Percentiles rank a stretch among this genome's conserved stretches.
Evolutionary conservation across 2,888 invertebrate genomes (phyloP).

Genomic region (Anorthoa munda): DNA sequence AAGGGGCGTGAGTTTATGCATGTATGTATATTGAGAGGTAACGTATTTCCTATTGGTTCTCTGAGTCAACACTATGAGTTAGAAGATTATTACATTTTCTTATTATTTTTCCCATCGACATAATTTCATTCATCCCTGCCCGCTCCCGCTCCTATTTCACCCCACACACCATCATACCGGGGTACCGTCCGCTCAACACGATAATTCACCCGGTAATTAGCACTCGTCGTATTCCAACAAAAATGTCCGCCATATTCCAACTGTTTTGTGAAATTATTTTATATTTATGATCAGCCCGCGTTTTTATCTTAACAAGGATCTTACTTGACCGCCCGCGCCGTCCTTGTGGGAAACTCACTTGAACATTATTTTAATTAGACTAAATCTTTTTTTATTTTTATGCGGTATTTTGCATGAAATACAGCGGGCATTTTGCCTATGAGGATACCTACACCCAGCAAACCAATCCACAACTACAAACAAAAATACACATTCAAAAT

Average conservation of each 20-base stretch:
- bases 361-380: conserved; percentile 42
- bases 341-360: conserved; percentile 29
- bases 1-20: no score
- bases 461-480: no score
- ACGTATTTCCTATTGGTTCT: no score
- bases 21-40: no score
- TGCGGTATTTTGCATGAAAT: background rate
- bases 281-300: conserved; percentile 78
- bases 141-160: conserved; percentile 58
- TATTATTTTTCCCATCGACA: no score
- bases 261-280: conserved; percentile 82
- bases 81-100: no score
- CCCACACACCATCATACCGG: conserved; percentile 52
- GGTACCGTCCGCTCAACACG: conserved; percentile 76
- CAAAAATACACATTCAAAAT: no score
- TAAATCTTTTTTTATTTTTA: conserved; percentile 1
- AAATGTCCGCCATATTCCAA: conserved; percentile 83
- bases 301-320: conserved; percentile 78
- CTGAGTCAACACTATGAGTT: no score
- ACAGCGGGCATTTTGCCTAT: no score
- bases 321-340: conserved; percentile 36
- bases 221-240: conserved; percentile 85
- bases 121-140: background rate
- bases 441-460: no score
- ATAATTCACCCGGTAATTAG: conserved; percentile 89